These are phyloP conservation scores for Linurgus olivaceus DNA, from an alignment of 2,797 vertebrate species.

Conservation along the genomic window DNA sequence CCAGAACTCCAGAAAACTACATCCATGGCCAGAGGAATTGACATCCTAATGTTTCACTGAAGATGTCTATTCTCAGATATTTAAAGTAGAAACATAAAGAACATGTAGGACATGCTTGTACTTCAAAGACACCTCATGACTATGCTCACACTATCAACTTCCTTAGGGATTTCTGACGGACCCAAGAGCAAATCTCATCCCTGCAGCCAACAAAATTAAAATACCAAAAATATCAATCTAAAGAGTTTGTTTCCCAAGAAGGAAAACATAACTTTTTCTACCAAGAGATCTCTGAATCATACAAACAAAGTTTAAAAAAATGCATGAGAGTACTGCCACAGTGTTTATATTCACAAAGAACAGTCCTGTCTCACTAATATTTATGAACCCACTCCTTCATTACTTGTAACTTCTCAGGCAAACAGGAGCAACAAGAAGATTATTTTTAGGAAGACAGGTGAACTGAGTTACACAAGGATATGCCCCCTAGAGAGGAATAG, in stretches of 20 bases:
- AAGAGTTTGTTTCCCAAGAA: background rate
- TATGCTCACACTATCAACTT: background rate
- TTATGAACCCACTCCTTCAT: background rate
- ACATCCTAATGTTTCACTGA: background rate
- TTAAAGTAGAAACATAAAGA: background rate
- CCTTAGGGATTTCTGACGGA: background rate
- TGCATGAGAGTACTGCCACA: background rate
- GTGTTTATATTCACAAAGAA: background rate
- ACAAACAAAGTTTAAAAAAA: background rate
- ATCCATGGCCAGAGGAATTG: background rate
- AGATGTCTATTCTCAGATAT: background rate
- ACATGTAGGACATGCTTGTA: background rate
- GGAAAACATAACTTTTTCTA: background rate
- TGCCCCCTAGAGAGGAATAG: fast-evolving
- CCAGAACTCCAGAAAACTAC: background rate
- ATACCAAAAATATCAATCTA: background rate
- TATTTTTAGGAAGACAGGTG: background rate
- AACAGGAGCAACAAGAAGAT: background rate
- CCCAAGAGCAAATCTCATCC: background rate
- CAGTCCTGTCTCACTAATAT: background rate
- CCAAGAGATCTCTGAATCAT: background rate
- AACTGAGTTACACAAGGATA: background rate
- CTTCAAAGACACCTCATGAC: background rate
- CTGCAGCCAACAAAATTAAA: background rate
- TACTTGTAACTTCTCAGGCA: background rate